Base-by-base conservation (phyloP, 2,113 vertebrate genomes). In the Syrrhaptes paradoxus region DNA sequence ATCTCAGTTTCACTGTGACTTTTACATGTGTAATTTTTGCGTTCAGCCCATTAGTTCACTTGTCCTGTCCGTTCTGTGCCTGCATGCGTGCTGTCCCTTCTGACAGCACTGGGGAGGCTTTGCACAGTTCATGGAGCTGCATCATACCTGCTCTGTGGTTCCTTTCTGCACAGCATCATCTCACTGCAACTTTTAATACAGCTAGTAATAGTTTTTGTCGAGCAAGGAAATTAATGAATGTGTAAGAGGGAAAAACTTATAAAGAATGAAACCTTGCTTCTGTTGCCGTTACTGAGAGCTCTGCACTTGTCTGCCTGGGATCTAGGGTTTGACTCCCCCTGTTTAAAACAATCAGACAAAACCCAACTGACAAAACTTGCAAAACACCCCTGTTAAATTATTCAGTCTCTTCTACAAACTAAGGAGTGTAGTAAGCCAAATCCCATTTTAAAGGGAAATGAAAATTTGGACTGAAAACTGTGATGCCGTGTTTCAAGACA, bases 1-100 rank as follows among this genome's bases (percentile, higher is more conserved):
- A 46, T 36, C 34, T 84, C 17, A 0, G 11, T 54, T 77, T 65
- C 21, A 7, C n/a, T 7, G 36, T 0, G 3, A n/a, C 24, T 80
- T 62, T 9, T 46, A 17, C 1, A 2, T 45, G 34, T 55, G 67
- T 31, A 2, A 43, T 31, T 54, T 52, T 48, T 76, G 51, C 13
- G 2, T 63, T 43, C 51, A 45, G 62, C 85, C 71, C 25, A 2
- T 90, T 48, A 31, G 16, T 74, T 31, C 19, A 25, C 52, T 75
- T 8, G 2, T n/a, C 18, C 43, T 57, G 3, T 29, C 51, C 1
- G 1, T 29, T 45, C 43, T 25, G 25, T 46, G 49, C 32, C 57
- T 25, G 48, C 20, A 11, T 2, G 1, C 4, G 28, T 17, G 17
- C 62, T 25, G 66, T 62, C 74, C 22, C 19, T 75, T 49, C 68